A percentile compares a stretch with the other conserved stretches of the same genome.
Conservation (phyloP, 2,113 vertebrate species). For the Heterotilapia buettikoferi region DNA sequence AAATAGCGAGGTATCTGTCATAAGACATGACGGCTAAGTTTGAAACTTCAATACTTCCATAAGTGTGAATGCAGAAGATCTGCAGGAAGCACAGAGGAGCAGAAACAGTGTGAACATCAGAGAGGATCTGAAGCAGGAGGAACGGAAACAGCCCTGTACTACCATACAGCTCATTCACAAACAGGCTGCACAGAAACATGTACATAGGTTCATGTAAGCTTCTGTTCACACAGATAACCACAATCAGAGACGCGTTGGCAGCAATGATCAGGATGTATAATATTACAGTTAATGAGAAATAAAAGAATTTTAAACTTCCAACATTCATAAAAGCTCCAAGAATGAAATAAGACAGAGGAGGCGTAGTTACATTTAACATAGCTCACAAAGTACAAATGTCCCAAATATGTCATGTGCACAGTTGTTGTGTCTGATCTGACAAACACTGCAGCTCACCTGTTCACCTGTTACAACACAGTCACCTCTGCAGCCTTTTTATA, state of each 20-base stretch:
- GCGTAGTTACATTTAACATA: too few relatives aligned
- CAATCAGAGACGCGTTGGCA: background rate
- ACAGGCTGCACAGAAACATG: too few relatives aligned
- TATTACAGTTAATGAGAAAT: background rate
- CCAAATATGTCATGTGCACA: too few relatives aligned
- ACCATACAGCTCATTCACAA: too few relatives aligned
- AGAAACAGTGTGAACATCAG: background rate
- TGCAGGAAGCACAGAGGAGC: background rate
- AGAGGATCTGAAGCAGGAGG: background rate
- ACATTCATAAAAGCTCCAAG: background rate
- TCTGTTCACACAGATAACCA: background rate
- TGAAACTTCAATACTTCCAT: constrained; percentile 21
- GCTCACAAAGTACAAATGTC: too few relatives aligned
- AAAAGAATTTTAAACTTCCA: background rate
- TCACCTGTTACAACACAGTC: too few relatives aligned
- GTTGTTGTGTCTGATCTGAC: too few relatives aligned
- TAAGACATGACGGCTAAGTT: constrained; percentile 41
- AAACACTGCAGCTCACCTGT: too few relatives aligned
- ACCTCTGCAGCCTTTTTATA: too few relatives aligned
- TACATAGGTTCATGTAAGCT: background rate
- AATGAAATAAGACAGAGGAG: background rate
- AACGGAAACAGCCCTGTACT: too few relatives aligned
- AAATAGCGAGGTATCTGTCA: constrained; percentile 31
- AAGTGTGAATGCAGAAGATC: constrained; percentile 45
- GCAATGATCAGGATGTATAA: background rate